Conservation (phyloP, 2,888 invertebrate species). For the Drosophila lutescens region DNA sequence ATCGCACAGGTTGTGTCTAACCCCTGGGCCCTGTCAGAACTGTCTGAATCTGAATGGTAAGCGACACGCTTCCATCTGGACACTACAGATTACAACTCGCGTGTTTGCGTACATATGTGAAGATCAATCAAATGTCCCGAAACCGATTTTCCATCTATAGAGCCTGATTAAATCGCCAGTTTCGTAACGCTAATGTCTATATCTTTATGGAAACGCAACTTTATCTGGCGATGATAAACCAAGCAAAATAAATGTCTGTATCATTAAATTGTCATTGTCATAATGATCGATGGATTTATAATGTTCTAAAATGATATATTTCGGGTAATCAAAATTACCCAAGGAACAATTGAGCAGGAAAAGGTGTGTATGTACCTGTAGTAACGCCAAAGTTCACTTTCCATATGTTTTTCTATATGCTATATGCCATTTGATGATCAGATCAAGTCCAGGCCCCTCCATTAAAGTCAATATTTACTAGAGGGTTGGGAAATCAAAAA, state of each 20-base stretch:
- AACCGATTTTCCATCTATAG: constrained; percentile 18
- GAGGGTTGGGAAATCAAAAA: constrained; percentile 10
- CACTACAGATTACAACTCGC: constrained; percentile 60
- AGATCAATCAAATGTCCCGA: constrained; percentile 58
- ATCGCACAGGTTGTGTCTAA: constrained; percentile 43
- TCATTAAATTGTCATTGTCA: constrained; percentile 21
- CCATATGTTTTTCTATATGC: constrained; percentile 9
- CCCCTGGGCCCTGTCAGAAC: constrained; percentile 57
- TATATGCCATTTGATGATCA: constrained; percentile 2
- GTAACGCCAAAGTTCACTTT: too few species aligned
- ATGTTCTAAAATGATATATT: constrained; percentile 12
- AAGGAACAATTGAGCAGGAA: not conserved
- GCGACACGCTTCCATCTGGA: constrained; percentile 45
- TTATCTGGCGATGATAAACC: constrained; percentile 17
- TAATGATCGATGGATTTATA: constrained; percentile 35
- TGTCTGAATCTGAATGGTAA: constrained; percentile 42
- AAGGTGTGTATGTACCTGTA: not conserved
- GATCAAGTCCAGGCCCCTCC: constrained; percentile 19
- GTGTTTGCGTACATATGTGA: constrained; percentile 49
- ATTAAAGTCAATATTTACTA: constrained; percentile 41
- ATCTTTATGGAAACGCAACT: constrained; percentile 13
- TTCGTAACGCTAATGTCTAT: constrained; percentile 1
- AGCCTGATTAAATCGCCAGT: constrained; percentile 47
- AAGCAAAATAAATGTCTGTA: constrained; percentile 15
- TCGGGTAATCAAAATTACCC: constrained; percentile 20